Percentiles rank a stretch among this genome's conserved stretches.
These are phyloP conservation scores for Galendromus occidentalis DNA, from an alignment of 1,140 invertebrate species.

Conservation along the genomic window DNA sequence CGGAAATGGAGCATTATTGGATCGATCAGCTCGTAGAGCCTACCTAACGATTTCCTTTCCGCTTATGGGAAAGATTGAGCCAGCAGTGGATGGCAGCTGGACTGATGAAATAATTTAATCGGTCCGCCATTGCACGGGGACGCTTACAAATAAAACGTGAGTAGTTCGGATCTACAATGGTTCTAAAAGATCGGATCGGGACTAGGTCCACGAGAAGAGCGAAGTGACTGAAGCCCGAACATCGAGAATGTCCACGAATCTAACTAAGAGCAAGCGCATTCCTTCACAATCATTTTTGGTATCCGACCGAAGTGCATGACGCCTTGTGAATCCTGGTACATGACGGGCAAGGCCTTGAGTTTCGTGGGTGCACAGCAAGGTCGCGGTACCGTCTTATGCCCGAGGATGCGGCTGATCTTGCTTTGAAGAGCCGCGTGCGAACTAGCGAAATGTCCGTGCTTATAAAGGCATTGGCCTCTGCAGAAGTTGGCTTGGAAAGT, in stretches of 20 bases:
- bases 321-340: slow-evolving; percentile 17
- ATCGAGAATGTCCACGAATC: not conserved
- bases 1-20: not conserved
- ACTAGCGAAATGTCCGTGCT: slow-evolving; percentile 24
- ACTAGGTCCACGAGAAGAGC: too few relatives aligned
- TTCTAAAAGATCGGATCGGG: too few relatives aligned
- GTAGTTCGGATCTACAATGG: too few relatives aligned
- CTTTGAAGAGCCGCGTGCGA: slow-evolving; percentile 24
- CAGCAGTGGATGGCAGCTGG: not conserved
- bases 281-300: slow-evolving; percentile 9
- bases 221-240: too few relatives aligned
- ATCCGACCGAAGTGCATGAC: not conserved
- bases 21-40: not conserved
- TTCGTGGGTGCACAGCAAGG: slow-evolving; percentile 19
- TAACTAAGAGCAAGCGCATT: not conserved
- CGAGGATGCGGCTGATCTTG: slow-evolving; percentile 18
- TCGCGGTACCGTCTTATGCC: slow-evolving; percentile 18
- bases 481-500: slow-evolving; percentile 68
- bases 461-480: slow-evolving; percentile 42
- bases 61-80: not conserved
- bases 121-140: too few relatives aligned
- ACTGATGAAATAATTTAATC: too few relatives aligned
- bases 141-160: too few relatives aligned
- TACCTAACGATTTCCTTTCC: not conserved
- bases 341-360: slow-evolving; percentile 17